Conservation (phyloP, 1,140 invertebrate species). For the Hydropsyche tenuis region DNA sequence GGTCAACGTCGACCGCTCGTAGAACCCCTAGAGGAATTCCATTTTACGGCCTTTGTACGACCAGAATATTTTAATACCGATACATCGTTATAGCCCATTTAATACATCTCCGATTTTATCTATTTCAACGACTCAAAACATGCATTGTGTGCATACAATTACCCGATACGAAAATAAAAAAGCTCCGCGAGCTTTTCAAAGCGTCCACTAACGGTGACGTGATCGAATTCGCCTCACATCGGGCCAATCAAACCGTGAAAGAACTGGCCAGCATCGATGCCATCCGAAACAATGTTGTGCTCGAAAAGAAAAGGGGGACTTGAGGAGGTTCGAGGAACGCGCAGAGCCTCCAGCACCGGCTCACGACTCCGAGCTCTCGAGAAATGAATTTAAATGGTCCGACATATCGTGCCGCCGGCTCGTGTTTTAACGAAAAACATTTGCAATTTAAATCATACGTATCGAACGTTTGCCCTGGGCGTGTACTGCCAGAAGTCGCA, state of each 20-base stretch:
- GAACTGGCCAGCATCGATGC: constrained; percentile 24
- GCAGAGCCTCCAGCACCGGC: constrained; percentile 38
- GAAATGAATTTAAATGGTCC: constrained; percentile 47
- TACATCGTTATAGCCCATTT: no score
- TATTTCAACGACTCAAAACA: constrained; percentile 6
- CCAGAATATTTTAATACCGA: no score
- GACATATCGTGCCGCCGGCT: constrained; percentile 31
- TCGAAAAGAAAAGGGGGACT: not conserved
- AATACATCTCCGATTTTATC: not conserved
- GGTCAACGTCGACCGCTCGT: no score
- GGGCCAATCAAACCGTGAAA: constrained; percentile 44
- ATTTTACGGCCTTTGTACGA: no score
- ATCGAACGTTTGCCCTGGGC: constrained; percentile 42
- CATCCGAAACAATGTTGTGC: constrained; percentile 46
- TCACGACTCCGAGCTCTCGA: constrained; percentile 37
- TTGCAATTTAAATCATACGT: constrained; percentile 49
- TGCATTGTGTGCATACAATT: constrained; percentile 18
- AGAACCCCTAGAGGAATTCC: no score
- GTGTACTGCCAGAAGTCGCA: constrained; percentile 38
- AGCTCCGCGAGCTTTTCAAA: constrained; percentile 9
- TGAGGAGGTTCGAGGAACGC: constrained; percentile 39
- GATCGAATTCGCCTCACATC: constrained; percentile 29
- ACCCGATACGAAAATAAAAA: constrained; percentile 5
- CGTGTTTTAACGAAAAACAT: constrained; percentile 44
- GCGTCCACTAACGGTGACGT: constrained; percentile 8